Conservation (phyloP, 2,113 vertebrate species). For the Sporophila hypoxantha region DNA sequence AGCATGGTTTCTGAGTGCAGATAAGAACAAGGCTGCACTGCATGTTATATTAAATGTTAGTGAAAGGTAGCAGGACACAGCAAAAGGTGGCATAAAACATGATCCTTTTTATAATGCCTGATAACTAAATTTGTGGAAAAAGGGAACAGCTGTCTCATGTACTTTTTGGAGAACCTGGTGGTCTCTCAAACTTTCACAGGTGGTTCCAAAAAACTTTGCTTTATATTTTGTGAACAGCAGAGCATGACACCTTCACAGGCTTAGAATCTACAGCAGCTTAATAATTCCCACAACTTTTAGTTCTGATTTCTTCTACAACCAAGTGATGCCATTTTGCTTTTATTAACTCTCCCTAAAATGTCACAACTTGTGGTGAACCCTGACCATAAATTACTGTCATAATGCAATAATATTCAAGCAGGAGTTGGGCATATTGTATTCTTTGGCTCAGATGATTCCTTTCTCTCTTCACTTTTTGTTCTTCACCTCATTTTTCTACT, state of each 20-base stretch:
- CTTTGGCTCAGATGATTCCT: neutral
- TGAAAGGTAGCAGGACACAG: neutral
- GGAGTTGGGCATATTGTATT: neutral
- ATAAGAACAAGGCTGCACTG: neutral
- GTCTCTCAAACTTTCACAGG: neutral
- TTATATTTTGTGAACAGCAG: neutral
- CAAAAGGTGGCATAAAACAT: neutral
- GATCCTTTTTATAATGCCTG: neutral
- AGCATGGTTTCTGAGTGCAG: neutral
- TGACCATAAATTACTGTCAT: neutral
- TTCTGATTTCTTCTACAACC: neutral
- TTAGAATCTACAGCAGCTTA: neutral
- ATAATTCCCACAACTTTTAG: neutral
- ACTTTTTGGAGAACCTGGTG: neutral
- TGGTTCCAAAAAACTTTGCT: neutral
- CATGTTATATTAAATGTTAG: neutral
- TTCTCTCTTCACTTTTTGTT: neutral
- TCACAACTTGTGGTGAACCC: neutral
- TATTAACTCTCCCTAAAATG: neutral
- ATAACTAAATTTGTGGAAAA: neutral
- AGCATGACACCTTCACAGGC: neutral
- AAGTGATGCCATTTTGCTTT: neutral
- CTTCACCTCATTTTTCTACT: neutral
- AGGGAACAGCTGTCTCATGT: neutral
- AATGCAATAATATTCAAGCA: neutral